phyloP scores from a whole-genome alignment of 2,888 invertebrate genomes.

The Scaptomyza parva region DNA sequence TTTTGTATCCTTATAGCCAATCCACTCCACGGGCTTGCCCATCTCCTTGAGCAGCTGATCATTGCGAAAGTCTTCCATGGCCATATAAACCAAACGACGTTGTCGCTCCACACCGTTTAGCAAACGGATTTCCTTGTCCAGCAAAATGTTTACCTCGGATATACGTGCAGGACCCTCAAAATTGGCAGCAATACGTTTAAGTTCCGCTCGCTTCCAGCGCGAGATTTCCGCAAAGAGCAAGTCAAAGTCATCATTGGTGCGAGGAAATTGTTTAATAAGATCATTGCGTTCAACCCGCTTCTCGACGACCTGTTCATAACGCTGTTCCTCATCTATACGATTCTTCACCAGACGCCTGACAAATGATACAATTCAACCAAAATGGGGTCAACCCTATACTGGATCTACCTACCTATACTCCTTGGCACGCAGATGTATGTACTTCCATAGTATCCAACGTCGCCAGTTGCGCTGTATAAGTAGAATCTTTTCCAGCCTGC shows the following conservation, averaged over 20 bases:
- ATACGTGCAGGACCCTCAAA: slow-evolving; percentile 89
- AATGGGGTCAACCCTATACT: neutral
- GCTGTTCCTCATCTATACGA: slow-evolving; percentile 76
- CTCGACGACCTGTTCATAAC: slow-evolving; percentile 75
- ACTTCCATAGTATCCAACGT: slow-evolving; percentile 84
- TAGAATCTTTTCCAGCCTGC: slow-evolving; percentile 86
- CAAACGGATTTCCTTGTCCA: slow-evolving; percentile 89
- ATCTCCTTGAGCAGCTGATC: slow-evolving; percentile 88
- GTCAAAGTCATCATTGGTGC: slow-evolving; percentile 90
- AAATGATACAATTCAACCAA: neutral
- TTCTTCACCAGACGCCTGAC: slow-evolving; percentile 85
- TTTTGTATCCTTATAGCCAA: slow-evolving; percentile 88
- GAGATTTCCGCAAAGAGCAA: slow-evolving; percentile 87
- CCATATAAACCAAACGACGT: slow-evolving; percentile 87
- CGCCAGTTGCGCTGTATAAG: slow-evolving; percentile 88
- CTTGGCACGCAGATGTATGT: slow-evolving; percentile 85
- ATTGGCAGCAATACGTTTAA: slow-evolving; percentile 88
- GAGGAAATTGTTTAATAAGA: slow-evolving; percentile 89
- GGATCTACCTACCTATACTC: slow-evolving; percentile 85
- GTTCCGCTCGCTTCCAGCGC: slow-evolving; percentile 84
- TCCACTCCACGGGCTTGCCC: slow-evolving; percentile 91
- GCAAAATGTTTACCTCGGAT: slow-evolving; percentile 89
- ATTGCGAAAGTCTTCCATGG: slow-evolving; percentile 87
- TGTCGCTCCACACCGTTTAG: slow-evolving; percentile 88
- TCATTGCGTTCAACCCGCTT: slow-evolving; percentile 86